Conservation (phyloP, 2,797 vertebrate species). For the Miichthys miiuy region DNA sequence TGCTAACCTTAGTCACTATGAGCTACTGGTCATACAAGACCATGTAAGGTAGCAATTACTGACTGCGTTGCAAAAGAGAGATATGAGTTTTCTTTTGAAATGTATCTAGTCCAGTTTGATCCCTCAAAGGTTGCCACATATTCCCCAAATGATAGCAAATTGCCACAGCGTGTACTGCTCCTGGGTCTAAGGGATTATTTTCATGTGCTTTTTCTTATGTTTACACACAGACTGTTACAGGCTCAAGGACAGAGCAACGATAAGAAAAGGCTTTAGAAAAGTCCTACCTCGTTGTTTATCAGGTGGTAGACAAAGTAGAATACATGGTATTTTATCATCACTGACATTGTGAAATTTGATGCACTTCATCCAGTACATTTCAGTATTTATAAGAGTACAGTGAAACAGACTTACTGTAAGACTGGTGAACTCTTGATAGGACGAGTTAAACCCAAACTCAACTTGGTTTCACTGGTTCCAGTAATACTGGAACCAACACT, state of each 20-base stretch:
- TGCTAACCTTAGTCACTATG: not conserved
- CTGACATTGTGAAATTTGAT: conserved; percentile 18
- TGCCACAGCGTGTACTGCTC: conserved; percentile 40
- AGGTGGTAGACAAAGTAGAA: conserved; percentile 36
- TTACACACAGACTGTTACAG: conserved; percentile 49
- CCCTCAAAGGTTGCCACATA: not conserved
- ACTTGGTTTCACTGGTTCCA: not conserved
- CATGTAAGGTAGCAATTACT: not conserved
- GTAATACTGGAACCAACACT: not conserved
- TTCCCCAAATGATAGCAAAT: not conserved
- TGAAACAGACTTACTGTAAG: not conserved
- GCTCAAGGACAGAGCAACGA: conserved; percentile 48
- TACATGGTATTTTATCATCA: conserved; percentile 35
- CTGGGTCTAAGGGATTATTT: conserved; percentile 57
- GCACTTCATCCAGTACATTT: conserved; percentile 17
- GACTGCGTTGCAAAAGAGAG: not conserved
- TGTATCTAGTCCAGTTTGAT: rapidly evolving
- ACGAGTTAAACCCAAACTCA: not conserved
- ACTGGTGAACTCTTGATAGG: not conserved
- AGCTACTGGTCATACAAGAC: not conserved
- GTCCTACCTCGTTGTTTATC: conserved; percentile 38
- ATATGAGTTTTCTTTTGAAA: not conserved
- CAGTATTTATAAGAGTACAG: conserved; percentile 22
- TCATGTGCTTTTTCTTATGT: conserved; percentile 58
- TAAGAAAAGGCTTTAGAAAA: conserved; percentile 43